Conservation (phyloP, 23 tunicate species). For the Botrylloides violaceus region DNA sequence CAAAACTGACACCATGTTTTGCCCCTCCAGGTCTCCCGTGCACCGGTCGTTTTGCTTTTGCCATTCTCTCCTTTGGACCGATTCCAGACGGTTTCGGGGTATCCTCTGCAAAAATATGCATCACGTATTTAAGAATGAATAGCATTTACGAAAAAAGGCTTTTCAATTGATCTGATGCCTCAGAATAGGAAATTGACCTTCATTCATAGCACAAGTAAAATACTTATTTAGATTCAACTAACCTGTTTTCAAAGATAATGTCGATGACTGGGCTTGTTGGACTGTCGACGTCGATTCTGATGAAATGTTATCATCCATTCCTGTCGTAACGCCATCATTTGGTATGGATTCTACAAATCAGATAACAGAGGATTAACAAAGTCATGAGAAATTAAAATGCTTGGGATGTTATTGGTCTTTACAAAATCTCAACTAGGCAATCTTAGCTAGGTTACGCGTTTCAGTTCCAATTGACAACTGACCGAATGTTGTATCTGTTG, state of each 20-base stretch:
- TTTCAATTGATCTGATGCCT: no score
- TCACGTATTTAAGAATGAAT: background rate
- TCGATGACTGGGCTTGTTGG: background rate
- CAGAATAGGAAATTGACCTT: no score
- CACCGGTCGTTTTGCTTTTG: constrained; percentile 20
- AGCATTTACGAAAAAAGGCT: no score
- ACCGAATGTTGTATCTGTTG: background rate
- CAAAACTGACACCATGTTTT: constrained; percentile 73
- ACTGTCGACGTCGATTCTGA: background rate
- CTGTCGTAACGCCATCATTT: background rate
- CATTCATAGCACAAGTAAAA: no score
- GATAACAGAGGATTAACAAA: no score
- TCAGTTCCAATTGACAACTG: no score
- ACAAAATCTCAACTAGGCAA: no score
- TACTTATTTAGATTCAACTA: no score
- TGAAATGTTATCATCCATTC: background rate
- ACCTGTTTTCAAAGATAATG: background rate
- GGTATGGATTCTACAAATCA: background rate
- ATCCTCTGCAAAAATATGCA: background rate
- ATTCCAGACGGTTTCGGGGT: constrained; percentile 2
- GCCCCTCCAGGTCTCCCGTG: constrained; percentile 73
- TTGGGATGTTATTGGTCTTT: no score
- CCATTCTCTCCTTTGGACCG: background rate
- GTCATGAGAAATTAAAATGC: no score
- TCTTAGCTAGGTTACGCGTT: no score